Evolutionary conservation across 2,888 invertebrate genomes (phyloP), one percentile per base, ranked within the genome.

Genomic region (Tridacna gigas): DNA sequence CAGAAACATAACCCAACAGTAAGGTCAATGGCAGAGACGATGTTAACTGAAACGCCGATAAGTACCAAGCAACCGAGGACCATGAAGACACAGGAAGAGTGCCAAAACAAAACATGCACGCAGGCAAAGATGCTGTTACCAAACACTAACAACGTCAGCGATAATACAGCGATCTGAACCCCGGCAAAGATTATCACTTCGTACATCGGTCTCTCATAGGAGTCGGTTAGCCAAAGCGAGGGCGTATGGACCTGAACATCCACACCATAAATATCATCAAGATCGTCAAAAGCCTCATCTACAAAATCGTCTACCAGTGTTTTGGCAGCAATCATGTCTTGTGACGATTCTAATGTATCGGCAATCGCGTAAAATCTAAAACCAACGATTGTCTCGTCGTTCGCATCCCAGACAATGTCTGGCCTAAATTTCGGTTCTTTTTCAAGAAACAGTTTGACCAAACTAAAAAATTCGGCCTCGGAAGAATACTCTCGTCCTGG

Each of bases 321-420:
- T 26, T 79, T 84, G 11, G 79, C 76, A 47, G 28, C 20, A 22
- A 84, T 82, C 79, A 79, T 79, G 28, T 63, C 74, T 56, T 77
- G 76, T 25, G 81, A 79, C 11, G 84, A 74, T 12, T 74, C 51
- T 9, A 77, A 37, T 48, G 77, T 45, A 18, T 73, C 66, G 5
- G 84, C 74, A 26, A 76, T 74, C 56, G 81, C 75, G n/a, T 82
- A 84, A 37, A 84, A 84, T 18, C 84, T 63, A 13, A 82, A 84
- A 0, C 77, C 79, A n/a, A 63, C 60, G 0, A 84, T 61, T 15
- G 61, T 18, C 5, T 73, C 69, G 25, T 56, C 47, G 37, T 79
- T 69, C 48, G 28, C 63, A 56, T 79, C 69, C 20, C 66, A 51
- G 48, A 84, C 73, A 2, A 84, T n/a, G 48, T 84, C 84, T 18